Evolutionary conservation across 2,888 invertebrate species (phyloP), one percentile per base, ranked within the genome.

Genomic region (Drosophila diplacantha): DNA sequence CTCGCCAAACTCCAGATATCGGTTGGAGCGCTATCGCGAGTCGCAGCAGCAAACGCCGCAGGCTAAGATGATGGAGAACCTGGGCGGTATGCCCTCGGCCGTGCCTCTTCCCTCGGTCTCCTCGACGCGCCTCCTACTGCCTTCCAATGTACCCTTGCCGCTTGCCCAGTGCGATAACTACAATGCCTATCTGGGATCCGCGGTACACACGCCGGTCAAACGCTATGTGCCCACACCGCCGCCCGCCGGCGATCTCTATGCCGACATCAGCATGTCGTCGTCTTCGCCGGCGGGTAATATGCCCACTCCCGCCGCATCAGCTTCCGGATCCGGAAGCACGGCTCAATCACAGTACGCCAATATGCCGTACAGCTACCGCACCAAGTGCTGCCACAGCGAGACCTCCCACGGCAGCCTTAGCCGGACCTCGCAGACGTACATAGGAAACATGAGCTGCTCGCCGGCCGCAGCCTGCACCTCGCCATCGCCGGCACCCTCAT

Each of bases 211-310:
- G 7, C 89, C 89, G 3, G 87, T 89, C 0, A 89, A 89, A 51
- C 86, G 89, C 0, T 89, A 89, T 60, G 85, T 89, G 16, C 89
- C 89, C 5, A 88, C 88, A 6, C 88, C 88, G 20, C 88, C 88
- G 4, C 84, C 88, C 38, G 72, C 85, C n/a, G 76, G 72, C 38
- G 87, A 88, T 50, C 47, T 85, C 0, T 87, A 69, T 54, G 46
- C 68, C 18, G 68, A 64, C 34, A 46, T 57, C 43, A 58, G 69
- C 52, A 34, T 59, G 14, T 16, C 62, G 5, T 46, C 71, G 5
- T 46, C 71, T 6, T 53, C 75, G n/a, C 34, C 73, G 20, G 69
- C 75, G 39, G 69, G 74, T 32, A 61, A 35, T 43, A 26, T 55
- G 16, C 29, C 54, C 14, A 58, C 77, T 24, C 69, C 75, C 31